A percentile compares a stretch with the other conserved stretches of the same genome.
phyloP scores from a whole-genome alignment of 2,888 invertebrate species.

The Prionchulus punctatus region DNA sequence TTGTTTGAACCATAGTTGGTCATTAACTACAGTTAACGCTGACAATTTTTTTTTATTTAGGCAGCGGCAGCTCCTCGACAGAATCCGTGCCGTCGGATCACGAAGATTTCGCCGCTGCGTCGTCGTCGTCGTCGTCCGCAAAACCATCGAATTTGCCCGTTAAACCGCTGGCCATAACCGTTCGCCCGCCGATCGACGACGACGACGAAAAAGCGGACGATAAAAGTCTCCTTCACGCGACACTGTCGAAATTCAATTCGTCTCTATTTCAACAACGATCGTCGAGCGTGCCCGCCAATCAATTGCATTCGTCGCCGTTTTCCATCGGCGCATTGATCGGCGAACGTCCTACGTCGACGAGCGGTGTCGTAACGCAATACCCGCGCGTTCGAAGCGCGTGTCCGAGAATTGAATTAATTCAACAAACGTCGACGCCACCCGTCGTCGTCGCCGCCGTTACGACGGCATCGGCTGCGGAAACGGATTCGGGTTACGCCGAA shows the following conservation, averaged over 20 bases:
- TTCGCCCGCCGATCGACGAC: background rate
- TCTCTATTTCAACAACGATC: no score
- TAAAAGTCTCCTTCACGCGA: no score
- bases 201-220: background rate
- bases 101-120: background rate
- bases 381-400: background rate
- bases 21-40: no score
- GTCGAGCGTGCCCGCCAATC: background rate
- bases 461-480: background rate
- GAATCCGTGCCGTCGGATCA: background rate
- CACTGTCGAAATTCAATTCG: no score
- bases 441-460: background rate
- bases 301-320: background rate
- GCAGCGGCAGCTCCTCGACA: background rate
- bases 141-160: background rate
- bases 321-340: background rate
- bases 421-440: background rate
- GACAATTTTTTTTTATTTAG: background rate
- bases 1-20: no score
- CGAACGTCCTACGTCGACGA: background rate
- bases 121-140: background rate
- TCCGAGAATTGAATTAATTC: background rate
- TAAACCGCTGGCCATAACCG: background rate
- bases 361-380: background rate
- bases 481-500: background rate